Base-by-base conservation (phyloP, 1,140 invertebrate genomes). In the Apis dorsata region DNA sequence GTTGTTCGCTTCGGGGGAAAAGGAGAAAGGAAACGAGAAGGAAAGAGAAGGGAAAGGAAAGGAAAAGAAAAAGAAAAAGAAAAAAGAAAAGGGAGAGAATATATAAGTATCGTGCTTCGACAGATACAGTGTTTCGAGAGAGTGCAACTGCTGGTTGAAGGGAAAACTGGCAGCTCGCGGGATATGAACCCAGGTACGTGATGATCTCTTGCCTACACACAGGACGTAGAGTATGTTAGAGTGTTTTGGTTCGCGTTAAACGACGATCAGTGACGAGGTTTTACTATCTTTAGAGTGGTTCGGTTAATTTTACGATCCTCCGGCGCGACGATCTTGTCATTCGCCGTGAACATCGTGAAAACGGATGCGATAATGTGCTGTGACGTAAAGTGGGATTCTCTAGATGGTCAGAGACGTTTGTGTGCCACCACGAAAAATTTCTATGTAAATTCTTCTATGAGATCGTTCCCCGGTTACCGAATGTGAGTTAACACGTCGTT, bases 111-210 rank as follows among this genome's bases (percentile, higher is more conserved):
- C 83, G 86, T 86, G 81, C 65, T 84, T 57, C 13, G 60, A 82
- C 70, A 53, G 57, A 69, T 85, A 78, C 80, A 87, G 85, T 84
- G 86, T 49, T 21, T 34, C 49, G 28, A 72, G 72, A 72, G 72
- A 87, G 78, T 87, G 82, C 69, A 62, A 79, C 86, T 87, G 82
- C 81, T 80, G 70, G 59, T 71, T 63, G 84, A 88, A 85, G 85
- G 88, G 79, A 24, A 92, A 92, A 90, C 89, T 86, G 90, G 91
- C 88, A 90, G 89, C 88, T 83, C 74, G 68, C 91, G 87, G 93
- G 93, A 93, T 93, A 93, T 93, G 93, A 92, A 91, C 92, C 92
- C 93, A 93, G 93, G 93, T 93, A 93, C 83, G 91, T 92, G 81
- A 69, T 75, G n/a, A 72, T 81, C 66, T 78, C 24, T 62, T 68